These are phyloP conservation scores for Clarias laeviceps DNA, from an alignment of 2,797 vertebrate species.

Conservation along the genomic window DNA sequence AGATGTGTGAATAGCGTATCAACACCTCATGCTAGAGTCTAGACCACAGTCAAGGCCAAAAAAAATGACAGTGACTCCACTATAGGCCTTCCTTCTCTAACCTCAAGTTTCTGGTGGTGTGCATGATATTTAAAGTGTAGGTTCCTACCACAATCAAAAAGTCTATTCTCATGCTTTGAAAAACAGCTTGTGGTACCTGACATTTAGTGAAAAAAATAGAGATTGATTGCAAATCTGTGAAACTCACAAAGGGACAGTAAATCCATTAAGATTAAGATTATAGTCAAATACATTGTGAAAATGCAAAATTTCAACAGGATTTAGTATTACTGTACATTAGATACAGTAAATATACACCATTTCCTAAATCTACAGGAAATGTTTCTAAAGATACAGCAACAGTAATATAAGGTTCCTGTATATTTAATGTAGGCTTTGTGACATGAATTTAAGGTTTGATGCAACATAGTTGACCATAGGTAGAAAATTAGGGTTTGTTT, in stretches of 20 bases:
- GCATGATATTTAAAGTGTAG: conserved; percentile 12
- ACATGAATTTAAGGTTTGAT: not conserved
- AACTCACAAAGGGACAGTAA: not conserved
- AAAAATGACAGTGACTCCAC: conserved; percentile 22
- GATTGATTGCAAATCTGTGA: conserved; percentile 1
- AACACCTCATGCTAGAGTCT: conserved; percentile 29
- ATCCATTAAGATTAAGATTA: not conserved
- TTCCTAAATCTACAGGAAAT: conserved; percentile 3
- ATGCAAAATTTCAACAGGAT: not conserved
- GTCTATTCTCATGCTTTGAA: not conserved
- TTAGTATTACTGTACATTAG: conserved; percentile 5
- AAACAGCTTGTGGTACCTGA: not conserved
- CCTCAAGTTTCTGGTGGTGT: conserved; percentile 24
- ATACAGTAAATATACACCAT: not conserved
- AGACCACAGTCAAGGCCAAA: conserved; percentile 22
- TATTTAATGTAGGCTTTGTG: not conserved
- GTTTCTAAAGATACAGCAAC: not conserved
- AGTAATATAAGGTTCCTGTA: not conserved
- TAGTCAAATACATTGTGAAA: not conserved
- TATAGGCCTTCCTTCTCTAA: conserved; percentile 21
- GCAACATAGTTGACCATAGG: not conserved
- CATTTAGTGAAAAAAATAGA: not conserved
- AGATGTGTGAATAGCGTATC: conserved; percentile 36
- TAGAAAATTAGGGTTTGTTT: not conserved
- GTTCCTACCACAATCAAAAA: conserved; percentile 24